phyloP scores from a whole-genome alignment of 1,140 invertebrate species.

The Delia radicum region DNA sequence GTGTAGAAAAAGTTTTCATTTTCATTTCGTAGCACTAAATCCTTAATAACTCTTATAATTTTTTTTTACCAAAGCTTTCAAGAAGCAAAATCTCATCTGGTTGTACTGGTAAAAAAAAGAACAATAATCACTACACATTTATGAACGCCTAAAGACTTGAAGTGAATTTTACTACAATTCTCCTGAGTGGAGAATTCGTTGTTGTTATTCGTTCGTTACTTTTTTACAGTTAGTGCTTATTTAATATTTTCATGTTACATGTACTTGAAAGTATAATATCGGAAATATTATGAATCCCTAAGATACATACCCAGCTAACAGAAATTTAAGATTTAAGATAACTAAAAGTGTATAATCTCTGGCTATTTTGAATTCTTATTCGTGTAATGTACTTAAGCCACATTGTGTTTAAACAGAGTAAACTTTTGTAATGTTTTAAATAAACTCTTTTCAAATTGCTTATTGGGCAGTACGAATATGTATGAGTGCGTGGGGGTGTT shows the following conservation, averaged over 20 bases:
- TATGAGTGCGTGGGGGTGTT: neutral
- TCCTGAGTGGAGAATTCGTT: neutral
- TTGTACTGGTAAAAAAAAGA: neutral
- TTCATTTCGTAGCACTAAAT: neutral
- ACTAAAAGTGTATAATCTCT: too few relatives aligned
- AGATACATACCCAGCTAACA: neutral
- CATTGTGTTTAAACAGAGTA: too few relatives aligned
- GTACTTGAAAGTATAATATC: neutral
- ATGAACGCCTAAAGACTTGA: neutral
- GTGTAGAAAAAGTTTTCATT: neutral
- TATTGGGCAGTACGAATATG: neutral
- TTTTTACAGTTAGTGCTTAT: neutral
- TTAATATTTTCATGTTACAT: neutral
- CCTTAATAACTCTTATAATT: neutral
- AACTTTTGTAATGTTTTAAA: too few relatives aligned
- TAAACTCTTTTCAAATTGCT: neutral
- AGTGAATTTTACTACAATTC: slow-evolving; percentile 4
- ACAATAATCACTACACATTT: slow-evolving; percentile 4
- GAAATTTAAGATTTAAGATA: neutral
- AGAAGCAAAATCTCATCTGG: neutral
- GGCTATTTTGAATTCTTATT: too few relatives aligned
- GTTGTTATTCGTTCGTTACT: neutral
- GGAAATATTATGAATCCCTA: neutral
- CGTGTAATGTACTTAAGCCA: too few relatives aligned
- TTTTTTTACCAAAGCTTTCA: neutral